phyloP scores from a whole-genome alignment of 2,888 invertebrate species.

The Agrotis ipsilon region DNA sequence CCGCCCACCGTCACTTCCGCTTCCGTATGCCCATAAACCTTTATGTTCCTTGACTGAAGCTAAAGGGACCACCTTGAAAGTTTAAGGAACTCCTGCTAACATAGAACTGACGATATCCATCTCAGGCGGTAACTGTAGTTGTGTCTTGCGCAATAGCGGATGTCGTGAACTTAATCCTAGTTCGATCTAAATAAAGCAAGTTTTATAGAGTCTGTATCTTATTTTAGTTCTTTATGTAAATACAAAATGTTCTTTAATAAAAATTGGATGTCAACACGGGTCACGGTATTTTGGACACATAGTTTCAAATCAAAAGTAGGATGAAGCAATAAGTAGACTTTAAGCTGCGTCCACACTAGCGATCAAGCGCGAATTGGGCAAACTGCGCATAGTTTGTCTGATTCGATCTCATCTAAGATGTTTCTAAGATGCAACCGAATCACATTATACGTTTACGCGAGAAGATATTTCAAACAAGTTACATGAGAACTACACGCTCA shows the following conservation, averaged over 20 bases:
- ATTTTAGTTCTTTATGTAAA: neutral
- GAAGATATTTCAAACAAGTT: too few relatives aligned
- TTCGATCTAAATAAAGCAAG: slow-evolving; percentile 1
- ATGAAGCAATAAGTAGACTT: too few relatives aligned
- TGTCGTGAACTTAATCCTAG: slow-evolving; percentile 2
- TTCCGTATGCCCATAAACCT: slow-evolving; percentile 80
- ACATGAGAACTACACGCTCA: too few relatives aligned
- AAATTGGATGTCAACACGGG: neutral
- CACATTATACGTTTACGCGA: too few relatives aligned
- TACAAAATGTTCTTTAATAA: neutral
- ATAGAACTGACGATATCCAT: neutral
- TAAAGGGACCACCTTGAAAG: slow-evolving; percentile 13
- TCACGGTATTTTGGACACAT: neutral
- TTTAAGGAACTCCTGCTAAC: neutral
- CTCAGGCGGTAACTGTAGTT: neutral
- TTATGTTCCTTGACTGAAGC: slow-evolving; percentile 57
- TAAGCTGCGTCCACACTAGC: too few relatives aligned
- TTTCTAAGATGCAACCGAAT: too few relatives aligned
- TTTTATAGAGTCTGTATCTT: neutral
- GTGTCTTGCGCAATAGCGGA: slow-evolving; percentile 9
- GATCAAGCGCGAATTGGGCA: too few relatives aligned
- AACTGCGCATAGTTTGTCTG: too few relatives aligned
- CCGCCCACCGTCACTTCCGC: slow-evolving; percentile 90
- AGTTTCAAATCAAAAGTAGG: neutral
- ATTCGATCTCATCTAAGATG: too few relatives aligned